A percentile compares a stretch with the other conserved stretches of the same genome.
Evolutionary conservation across 2,888 invertebrate species (phyloP).

Genomic region (Meiosimyza decipiens): DNA sequence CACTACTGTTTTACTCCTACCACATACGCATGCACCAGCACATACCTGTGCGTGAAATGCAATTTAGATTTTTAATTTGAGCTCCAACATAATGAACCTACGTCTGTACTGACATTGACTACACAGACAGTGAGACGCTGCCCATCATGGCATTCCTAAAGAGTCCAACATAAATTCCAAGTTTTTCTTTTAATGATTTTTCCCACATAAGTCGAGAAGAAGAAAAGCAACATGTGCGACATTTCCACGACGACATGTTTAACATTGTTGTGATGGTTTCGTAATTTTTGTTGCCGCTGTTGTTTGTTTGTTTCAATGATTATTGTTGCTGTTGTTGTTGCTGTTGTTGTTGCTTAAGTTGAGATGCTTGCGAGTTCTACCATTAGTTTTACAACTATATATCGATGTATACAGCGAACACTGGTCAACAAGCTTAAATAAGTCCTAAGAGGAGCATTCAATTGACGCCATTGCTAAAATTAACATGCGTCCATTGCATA

Average conservation of each 20-base stretch:
- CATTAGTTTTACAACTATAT: too few relatives aligned
- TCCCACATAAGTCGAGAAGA: not conserved
- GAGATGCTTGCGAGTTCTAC: not conserved
- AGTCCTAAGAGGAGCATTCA: too few relatives aligned
- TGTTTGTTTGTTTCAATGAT: not conserved
- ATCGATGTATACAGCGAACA: too few relatives aligned
- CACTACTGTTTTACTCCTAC: too few relatives aligned
- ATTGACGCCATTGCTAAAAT: too few relatives aligned
- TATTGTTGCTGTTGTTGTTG: constrained; percentile 14
- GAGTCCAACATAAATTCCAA: constrained; percentile 27
- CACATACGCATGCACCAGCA: too few relatives aligned
- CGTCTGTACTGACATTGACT: constrained; percentile 7
- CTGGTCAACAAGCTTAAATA: too few relatives aligned
- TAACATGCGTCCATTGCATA: too few relatives aligned
- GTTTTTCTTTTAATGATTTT: constrained; percentile 18
- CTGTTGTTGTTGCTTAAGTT: not conserved
- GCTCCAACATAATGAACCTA: constrained; percentile 30
- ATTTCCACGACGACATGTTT: not conserved
- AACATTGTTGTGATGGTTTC: constrained; percentile 43
- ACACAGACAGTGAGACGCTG: constrained; percentile 24
- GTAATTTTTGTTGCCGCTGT: constrained; percentile 24
- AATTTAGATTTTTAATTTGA: constrained; percentile 25
- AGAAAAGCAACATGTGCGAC: not conserved
- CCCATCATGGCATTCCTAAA: constrained; percentile 19
- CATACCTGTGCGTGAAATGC: not conserved